Base-by-base conservation (phyloP, 2,888 invertebrate species). In the Lypha dubia region DNA sequence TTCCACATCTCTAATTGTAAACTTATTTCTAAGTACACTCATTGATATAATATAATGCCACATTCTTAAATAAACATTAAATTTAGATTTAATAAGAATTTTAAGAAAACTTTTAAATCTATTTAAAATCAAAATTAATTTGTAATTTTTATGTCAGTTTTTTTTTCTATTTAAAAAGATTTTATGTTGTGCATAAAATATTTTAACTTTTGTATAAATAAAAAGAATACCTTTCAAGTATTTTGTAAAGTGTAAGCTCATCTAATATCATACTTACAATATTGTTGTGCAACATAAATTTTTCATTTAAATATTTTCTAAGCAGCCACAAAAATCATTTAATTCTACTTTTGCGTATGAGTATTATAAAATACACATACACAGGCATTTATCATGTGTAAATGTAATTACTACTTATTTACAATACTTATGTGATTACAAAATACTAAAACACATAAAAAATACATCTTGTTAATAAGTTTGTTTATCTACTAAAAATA, bases 391-490 rank as follows among this genome's bases (percentile, higher is more conserved):
- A 22, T 6, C 22, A 51, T 51, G 9, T 17, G 22, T 4, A 51
- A 51, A 68, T 68, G 38, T 53, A 41, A 63, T 53, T 74, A 56
- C 46, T 15, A 28, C 11, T 68, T 70, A 70, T 79, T 68, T 80
- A 7, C 65, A 32, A 51, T 56, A 56, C 73, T 56, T 75, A 44
- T 46, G 49, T 24, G 65, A 60, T 81, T 68, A 68, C 38, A 41
- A 1, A 4, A 22, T 13, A 13, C 7, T 20, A 60, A 6, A 62
- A 62, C 58, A 71, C 20, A 68, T n/a, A 13, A 28, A 60, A 6
- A 62, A 62, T 58, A 71, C 20, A 68, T 56, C 62, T 44, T 81
- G 80, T 75, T 68, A 75, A 81, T 74, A 74, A 68, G 68, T 68
- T 68, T 62, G 60, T 80, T 75, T 81, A 74, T 53, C 51, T 68